A percentile compares a stretch with the other conserved stretches of the same genome.
Evolutionary conservation across 2,888 invertebrate genomes (phyloP).

Genomic region (Arrhopalites spinosus): DNA sequence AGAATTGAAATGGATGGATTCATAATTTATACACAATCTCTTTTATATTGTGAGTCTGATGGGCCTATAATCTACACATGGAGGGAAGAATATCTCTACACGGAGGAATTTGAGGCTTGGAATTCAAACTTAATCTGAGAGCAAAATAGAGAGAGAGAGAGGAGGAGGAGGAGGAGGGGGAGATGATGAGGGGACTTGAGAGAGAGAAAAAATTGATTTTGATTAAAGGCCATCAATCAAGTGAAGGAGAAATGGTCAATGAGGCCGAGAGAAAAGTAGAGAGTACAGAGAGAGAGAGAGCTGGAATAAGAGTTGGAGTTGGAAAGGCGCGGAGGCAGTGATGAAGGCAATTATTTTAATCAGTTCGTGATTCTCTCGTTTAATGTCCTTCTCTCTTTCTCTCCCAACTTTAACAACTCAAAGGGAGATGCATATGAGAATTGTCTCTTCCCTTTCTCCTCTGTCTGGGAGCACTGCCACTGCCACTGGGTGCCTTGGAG

Average conservation of each 20-base stretch:
- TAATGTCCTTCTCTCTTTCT: conserved; percentile 56
- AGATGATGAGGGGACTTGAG: conserved; percentile 25
- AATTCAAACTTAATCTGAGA: background rate
- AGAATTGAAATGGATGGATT: too few relatives aligned
- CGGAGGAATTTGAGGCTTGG: too few relatives aligned
- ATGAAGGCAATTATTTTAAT: conserved; percentile 57
- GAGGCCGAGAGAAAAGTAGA: conserved; percentile 18
- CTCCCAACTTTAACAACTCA: conserved; percentile 2
- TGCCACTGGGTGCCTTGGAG: too few relatives aligned
- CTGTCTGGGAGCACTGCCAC: too few relatives aligned
- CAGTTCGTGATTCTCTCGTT: conserved; percentile 57
- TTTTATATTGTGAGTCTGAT: too few relatives aligned
- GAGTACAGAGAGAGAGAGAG: conserved; percentile 9
- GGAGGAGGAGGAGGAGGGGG: background rate
- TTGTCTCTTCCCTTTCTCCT: background rate
- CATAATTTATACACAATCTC: too few relatives aligned
- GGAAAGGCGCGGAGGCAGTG: conserved; percentile 44
- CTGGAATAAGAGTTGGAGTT: conserved; percentile 16
- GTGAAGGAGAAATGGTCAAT: conserved; percentile 50
- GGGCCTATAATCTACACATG: too few relatives aligned
- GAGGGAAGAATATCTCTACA: too few relatives aligned
- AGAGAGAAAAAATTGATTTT: conserved; percentile 55
- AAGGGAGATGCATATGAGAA: background rate
- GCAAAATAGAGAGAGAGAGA: background rate
- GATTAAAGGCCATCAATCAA: conserved; percentile 57